Conservation (phyloP, 1,140 invertebrate species). For the Brachionus sp. region DNA sequence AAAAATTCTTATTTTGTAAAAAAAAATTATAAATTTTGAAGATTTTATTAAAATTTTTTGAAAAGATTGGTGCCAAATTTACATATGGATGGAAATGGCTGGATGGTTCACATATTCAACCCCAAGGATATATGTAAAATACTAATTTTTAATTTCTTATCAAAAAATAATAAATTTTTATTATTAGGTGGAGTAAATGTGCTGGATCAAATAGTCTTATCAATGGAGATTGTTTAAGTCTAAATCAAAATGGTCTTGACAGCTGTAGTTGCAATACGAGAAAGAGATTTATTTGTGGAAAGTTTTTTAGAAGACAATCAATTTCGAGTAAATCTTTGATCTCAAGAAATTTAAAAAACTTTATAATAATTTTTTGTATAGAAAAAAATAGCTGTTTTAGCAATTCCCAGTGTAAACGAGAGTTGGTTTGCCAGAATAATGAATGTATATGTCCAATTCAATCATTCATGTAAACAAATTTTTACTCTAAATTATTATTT, state of each 20-base stretch:
- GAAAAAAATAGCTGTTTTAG: neutral
- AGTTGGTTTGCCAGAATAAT: neutral
- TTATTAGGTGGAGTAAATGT: constrained; percentile 9
- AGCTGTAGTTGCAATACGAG: neutral
- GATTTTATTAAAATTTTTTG: neutral
- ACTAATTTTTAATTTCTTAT: neutral
- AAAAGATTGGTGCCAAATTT: neutral
- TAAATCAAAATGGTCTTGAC: neutral
- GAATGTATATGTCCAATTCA: neutral
- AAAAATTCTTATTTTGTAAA: neutral
- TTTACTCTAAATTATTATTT: neutral
- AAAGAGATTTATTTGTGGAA: neutral
- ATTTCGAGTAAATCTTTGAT: neutral
- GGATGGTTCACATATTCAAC: neutral
- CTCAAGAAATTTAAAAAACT: neutral
- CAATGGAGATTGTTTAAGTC: neutral
- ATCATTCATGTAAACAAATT: neutral
- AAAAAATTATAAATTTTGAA: neutral
- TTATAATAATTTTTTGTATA: neutral
- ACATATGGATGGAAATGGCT: neutral
- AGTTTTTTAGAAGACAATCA: neutral
- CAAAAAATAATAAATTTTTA: neutral
- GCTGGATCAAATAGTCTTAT: neutral
- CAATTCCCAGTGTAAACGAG: neutral
- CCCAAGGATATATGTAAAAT: neutral